phyloP scores from a whole-genome alignment of 2,113 vertebrate genomes.

The Aptenodytes forsteri region DNA sequence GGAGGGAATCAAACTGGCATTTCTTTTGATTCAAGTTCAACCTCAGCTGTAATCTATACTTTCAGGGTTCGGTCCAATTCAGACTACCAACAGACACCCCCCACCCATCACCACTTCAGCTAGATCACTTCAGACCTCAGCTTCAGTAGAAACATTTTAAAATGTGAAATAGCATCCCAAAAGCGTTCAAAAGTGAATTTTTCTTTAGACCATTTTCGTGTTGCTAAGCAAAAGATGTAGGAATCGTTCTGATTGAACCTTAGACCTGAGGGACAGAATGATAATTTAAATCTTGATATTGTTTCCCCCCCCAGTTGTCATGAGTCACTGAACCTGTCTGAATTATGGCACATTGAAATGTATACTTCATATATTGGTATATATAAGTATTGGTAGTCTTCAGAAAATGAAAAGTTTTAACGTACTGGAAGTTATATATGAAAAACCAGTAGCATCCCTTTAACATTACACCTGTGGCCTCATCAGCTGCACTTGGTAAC shows the following conservation, averaged over 20 bases:
- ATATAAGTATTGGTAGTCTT: not conserved
- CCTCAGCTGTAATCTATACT: not conserved
- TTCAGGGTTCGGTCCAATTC: not conserved
- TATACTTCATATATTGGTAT: not conserved
- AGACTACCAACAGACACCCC: not conserved
- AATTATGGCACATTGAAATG: not conserved
- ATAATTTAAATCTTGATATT: not conserved
- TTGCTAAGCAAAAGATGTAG: not conserved
- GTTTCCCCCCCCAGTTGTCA: not conserved
- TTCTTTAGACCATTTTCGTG: not conserved
- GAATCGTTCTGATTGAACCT: not conserved
- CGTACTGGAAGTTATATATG: not conserved
- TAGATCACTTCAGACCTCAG: not conserved
- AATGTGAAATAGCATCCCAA: not conserved
- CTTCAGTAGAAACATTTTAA: not conserved
- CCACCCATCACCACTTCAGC: not conserved
- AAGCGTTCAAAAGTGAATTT: not conserved
- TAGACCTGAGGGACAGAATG: not conserved
- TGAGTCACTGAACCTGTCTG: not conserved
- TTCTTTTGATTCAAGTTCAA: not conserved
- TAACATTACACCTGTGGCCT: not conserved
- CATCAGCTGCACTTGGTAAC: not conserved
- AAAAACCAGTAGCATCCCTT: not conserved
- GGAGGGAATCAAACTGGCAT: not conserved
- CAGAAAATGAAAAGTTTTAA: not conserved